Percentiles rank a stretch among this genome's conserved stretches.
Conservation (phyloP, 2,888 invertebrate genomes). For the Elysia crispata region DNA sequence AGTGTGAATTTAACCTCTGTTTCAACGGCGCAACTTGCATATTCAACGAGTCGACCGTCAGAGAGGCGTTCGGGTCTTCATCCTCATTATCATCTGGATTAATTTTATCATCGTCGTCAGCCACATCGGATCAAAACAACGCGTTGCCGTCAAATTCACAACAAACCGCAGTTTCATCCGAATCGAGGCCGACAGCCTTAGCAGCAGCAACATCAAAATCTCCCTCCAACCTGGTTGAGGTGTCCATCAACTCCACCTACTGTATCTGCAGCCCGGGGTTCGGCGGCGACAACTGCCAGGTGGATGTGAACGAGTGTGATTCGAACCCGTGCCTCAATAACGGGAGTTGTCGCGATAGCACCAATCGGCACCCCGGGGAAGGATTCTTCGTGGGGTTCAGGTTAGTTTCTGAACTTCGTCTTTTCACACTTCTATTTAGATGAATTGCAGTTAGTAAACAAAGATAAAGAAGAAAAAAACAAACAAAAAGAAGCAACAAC, state of each 20-base stretch:
- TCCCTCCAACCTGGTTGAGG: background rate
- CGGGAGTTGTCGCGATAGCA: slow-evolving; percentile 40
- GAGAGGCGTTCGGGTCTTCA: background rate
- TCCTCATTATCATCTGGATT: slow-evolving; percentile 17
- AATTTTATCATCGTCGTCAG: background rate
- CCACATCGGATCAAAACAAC: too few species aligned
- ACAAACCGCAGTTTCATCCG: background rate
- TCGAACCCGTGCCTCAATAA: slow-evolving; percentile 46
- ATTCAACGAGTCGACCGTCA: slow-evolving; percentile 44
- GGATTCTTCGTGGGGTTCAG: background rate
- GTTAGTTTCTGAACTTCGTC: slow-evolving; percentile 6
- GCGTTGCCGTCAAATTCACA: background rate
- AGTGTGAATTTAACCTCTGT: slow-evolving; percentile 79
- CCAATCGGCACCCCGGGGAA: background rate
- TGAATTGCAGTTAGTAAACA: too few species aligned
- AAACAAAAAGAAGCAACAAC: too few species aligned
- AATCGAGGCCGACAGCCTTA: background rate
- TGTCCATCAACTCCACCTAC: background rate
- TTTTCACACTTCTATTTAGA: too few species aligned
- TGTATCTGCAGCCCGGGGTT: slow-evolving; percentile 61
- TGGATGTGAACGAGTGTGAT: slow-evolving; percentile 36
- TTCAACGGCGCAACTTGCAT: slow-evolving; percentile 68
- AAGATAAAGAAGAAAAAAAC: too few species aligned
- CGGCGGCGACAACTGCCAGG: slow-evolving; percentile 60
- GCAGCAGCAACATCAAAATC: background rate